Conservation (phyloP, 2,797 vertebrate genomes). For the Psittacula echo region DNA sequence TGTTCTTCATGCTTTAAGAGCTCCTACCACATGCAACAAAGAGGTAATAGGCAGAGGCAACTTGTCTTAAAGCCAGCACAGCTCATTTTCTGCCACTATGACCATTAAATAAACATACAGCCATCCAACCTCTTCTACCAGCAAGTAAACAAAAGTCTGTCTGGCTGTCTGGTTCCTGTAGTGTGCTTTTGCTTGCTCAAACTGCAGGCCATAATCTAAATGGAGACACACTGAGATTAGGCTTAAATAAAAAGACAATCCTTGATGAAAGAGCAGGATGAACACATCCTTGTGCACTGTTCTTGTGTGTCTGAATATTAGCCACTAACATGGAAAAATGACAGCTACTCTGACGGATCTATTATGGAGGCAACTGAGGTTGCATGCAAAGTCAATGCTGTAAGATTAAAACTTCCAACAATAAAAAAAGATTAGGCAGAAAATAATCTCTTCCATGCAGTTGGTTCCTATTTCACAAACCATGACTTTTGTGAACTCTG, state of each 20-base stretch:
- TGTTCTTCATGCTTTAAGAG: not conserved
- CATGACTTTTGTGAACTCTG: not conserved
- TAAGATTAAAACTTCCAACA: not conserved
- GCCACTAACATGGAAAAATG: not conserved
- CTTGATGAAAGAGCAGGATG: not conserved
- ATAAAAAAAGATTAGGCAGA: not conserved
- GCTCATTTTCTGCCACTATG: not conserved
- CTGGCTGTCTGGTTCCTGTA: not conserved
- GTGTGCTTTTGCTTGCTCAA: not conserved
- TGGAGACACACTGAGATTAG: not conserved
- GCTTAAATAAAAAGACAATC: not conserved
- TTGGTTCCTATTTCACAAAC: not conserved
- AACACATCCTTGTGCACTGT: not conserved
- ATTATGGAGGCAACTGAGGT: not conserved
- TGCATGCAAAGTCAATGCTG: not conserved
- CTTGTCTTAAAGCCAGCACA: not conserved
- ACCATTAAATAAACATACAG: not conserved
- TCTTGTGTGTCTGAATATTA: not conserved
- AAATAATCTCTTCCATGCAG: not conserved
- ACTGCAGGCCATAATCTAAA: not conserved
- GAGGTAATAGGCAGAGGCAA: not conserved
- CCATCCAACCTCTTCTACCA: not conserved
- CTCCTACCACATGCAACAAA: not conserved
- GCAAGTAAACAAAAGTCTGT: not conserved
- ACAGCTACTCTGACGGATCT: not conserved